Base-by-base conservation (phyloP, 2,888 invertebrate species). In the Mythimna loreyi region DNA sequence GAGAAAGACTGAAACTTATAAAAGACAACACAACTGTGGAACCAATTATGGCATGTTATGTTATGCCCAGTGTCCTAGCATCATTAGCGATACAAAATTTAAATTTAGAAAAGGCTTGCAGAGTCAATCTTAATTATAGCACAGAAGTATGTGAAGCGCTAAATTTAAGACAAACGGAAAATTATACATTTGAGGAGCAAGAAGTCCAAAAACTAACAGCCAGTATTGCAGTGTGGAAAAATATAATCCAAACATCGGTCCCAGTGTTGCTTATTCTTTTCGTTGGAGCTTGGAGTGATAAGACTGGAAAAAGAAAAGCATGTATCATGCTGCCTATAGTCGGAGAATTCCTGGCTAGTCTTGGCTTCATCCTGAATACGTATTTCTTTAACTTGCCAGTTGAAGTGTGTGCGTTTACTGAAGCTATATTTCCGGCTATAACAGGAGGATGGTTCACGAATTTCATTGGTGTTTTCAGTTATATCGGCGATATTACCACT, bases 401-500 rank as follows among this genome's bases (percentile, higher is more conserved):
- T 96, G 98, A 98, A 93, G 97, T 97, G 1, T 97, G 97, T 56
- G 98, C 97, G 0, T 93, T 98, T 3, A 97, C 98, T 0, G 98
- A 98, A 89, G 97, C 98, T 0, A 94, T 98, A 68, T 98, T 98
- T 89, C 98, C 98, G 0, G 98, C 98, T 0, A 91, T 98, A 2
- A 98, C 98, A 1, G 98, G 98, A 13, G 98, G 98, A 6, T 98
- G 98, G 98, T 98, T 98, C 89, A 98, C 98, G 21, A 98, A 98
- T 97, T 97, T 98, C 84, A 97, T 98, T 96, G 98, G 98, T 19
- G 97, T 98, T 62, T 98, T 98, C 92, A 98, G 98, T 91, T 99
- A 98, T 89, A 97, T 99, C 60, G 98, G 98, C 49, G 98, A 99
- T 87, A 97, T 98, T 19, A 98, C 98, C 1, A 97, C 97, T 0